A percentile compares a stretch with the other conserved stretches of the same genome.
Evolutionary conservation across 2,888 invertebrate genomes (phyloP).

Genomic region (Hymenopus coronatus): DNA sequence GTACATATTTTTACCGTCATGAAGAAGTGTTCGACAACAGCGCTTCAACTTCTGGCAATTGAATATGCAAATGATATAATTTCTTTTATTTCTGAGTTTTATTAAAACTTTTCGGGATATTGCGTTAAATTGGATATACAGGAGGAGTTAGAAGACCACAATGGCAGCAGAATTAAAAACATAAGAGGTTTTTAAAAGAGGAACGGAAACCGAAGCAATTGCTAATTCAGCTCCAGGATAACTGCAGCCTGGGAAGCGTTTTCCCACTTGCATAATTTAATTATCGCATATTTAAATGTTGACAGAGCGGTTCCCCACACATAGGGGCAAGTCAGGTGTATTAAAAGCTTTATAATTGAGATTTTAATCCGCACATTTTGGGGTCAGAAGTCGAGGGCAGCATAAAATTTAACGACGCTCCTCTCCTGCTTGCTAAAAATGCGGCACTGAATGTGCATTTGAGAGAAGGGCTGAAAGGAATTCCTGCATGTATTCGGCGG

Average conservation of each 20-base stretch:
- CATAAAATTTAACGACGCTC: neutral
- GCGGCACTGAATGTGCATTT: too few relatives aligned
- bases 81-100: neutral
- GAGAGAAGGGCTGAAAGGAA: neutral
- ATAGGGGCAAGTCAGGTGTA: neutral
- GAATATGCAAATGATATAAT: too few relatives aligned
- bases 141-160: neutral
- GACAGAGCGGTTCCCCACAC: neutral
- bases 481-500: neutral
- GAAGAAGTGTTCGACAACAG: too few relatives aligned
- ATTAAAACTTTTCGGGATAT: neutral
- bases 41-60: too few relatives aligned
- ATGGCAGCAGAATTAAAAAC: neutral
- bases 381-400: neutral
- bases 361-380: neutral
- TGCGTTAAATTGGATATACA: neutral
- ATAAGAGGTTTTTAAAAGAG: neutral
- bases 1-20: too few relatives aligned
- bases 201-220: neutral
- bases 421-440: neutral
- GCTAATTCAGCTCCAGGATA: neutral
- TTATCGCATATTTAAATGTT: neutral
- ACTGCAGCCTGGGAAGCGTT: neutral
- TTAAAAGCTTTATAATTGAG: neutral
- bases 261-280: neutral